Percentiles rank a stretch among this genome's conserved stretches.
Evolutionary conservation across 1,140 invertebrate genomes (phyloP).

Genomic region (Bradynema listronoti): DNA sequence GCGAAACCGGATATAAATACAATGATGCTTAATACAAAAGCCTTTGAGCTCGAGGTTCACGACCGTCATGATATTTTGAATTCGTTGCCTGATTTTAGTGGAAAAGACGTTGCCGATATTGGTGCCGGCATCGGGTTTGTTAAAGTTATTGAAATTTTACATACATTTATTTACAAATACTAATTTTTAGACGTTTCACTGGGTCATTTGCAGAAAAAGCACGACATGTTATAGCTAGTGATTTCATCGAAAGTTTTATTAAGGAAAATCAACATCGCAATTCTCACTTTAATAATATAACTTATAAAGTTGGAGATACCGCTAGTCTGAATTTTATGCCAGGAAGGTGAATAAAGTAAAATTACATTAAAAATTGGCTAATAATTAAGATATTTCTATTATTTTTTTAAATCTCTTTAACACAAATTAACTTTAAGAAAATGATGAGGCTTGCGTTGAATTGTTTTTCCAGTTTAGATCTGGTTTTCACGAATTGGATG

Average conservation of each 20-base stretch:
- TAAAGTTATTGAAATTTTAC: not conserved
- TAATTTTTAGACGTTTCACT: constrained; percentile 63
- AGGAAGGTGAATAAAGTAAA: constrained; percentile 47
- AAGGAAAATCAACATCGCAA: constrained; percentile 62
- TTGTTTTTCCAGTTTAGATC: constrained; percentile 58
- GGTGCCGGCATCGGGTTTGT: constrained; percentile 65
- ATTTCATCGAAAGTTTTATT: constrained; percentile 65
- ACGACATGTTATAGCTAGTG: constrained; percentile 62
- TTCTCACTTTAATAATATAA: constrained; percentile 60
- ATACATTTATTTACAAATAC: constrained; percentile 3
- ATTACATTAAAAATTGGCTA: constrained; percentile 12
- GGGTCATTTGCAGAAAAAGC: constrained; percentile 60
- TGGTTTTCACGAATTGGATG: constrained; percentile 66
- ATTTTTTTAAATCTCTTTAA: too few relatives aligned
- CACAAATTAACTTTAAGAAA: too few relatives aligned
- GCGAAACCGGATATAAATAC: constrained; percentile 60
- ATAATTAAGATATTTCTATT: too few relatives aligned
- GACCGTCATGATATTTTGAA: constrained; percentile 62
- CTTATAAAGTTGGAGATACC: constrained; percentile 63
- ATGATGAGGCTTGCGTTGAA: constrained; percentile 17
- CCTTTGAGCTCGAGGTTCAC: constrained; percentile 60
- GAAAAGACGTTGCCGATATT: constrained; percentile 63
- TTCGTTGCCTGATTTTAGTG: constrained; percentile 60
- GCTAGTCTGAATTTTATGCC: constrained; percentile 59
- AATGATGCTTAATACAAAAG: constrained; percentile 65